Evolutionary conservation across 1,140 invertebrate genomes (phyloP).

Genomic region (Drosophila sproati): DNA sequence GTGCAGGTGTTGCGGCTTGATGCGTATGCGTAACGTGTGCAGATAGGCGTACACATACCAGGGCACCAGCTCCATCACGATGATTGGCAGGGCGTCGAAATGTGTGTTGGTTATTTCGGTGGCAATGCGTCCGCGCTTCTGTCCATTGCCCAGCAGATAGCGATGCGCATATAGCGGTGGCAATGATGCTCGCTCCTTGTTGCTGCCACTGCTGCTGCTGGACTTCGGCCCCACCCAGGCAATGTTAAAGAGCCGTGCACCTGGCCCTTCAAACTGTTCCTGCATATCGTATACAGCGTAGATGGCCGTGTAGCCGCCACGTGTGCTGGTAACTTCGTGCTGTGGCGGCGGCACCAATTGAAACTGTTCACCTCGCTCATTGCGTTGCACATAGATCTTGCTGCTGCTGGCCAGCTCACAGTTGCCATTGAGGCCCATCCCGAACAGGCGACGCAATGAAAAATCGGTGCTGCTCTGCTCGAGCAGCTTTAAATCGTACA

Average conservation of each 20-base stretch:
- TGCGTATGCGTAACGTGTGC: slow-evolving; percentile 90
- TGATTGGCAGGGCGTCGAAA: slow-evolving; percentile 88
- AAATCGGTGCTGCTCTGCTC: slow-evolving; percentile 88
- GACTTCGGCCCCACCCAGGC: slow-evolving; percentile 84
- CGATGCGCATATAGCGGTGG: slow-evolving; percentile 92
- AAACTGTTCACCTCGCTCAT: slow-evolving; percentile 84
- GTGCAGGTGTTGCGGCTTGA: slow-evolving; percentile 50
- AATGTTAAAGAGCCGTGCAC: slow-evolving; percentile 88
- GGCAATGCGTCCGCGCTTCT: slow-evolving; percentile 94
- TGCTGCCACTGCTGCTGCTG: slow-evolving; percentile 40
- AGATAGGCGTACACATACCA: slow-evolving; percentile 98
- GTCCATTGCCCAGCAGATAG: slow-evolving; percentile 93
- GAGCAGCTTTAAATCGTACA: slow-evolving; percentile 92
- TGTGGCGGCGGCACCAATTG: slow-evolving; percentile 86
- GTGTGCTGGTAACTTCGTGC: slow-evolving; percentile 86
- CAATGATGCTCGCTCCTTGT: slow-evolving; percentile 84
- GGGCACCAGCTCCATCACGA: slow-evolving; percentile 93
- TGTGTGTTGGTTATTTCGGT: slow-evolving; percentile 92
- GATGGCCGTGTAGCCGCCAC: slow-evolving; percentile 88
- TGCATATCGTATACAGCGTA: slow-evolving; percentile 90
- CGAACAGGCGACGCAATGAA: slow-evolving; percentile 94
- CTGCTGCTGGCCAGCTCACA: slow-evolving; percentile 92
- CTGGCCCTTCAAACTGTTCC: slow-evolving; percentile 74
- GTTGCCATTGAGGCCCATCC: slow-evolving; percentile 90
- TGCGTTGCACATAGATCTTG: slow-evolving; percentile 93